Evolutionary conservation across 2,888 invertebrate genomes (phyloP).

Genomic region (Acrobasis consociella): DNA sequence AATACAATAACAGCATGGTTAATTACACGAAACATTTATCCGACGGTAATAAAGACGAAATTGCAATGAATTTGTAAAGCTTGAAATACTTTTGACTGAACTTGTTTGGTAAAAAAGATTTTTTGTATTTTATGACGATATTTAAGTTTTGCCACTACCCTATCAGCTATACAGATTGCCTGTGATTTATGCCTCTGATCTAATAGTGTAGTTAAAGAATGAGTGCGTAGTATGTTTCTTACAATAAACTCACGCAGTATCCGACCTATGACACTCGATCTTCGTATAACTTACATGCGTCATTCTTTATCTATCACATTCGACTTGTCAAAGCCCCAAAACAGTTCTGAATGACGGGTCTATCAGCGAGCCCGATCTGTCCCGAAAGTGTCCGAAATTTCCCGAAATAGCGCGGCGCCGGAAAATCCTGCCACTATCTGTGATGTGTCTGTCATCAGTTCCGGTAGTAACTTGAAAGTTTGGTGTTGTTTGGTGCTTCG

Average conservation of each 20-base stretch:
- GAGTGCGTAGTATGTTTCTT: too few relatives aligned
- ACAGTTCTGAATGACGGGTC: constrained; percentile 10
- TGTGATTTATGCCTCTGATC: too few relatives aligned
- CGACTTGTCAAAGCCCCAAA: constrained; percentile 4
- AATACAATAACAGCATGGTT: too few relatives aligned
- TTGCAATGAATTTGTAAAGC: too few relatives aligned
- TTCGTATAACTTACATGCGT: not conserved
- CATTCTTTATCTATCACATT: not conserved
- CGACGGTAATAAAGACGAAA: too few relatives aligned
- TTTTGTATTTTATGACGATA: too few relatives aligned
- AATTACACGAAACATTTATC: too few relatives aligned
- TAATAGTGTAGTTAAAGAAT: too few relatives aligned
- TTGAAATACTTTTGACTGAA: too few relatives aligned
- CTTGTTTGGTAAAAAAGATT: too few relatives aligned
- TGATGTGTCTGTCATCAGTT: constrained; percentile 9
- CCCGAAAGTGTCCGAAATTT: constrained; percentile 5
- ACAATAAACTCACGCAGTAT: not conserved
- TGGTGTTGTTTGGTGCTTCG: not conserved
- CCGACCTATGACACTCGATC: not conserved
- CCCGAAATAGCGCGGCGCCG: constrained; percentile 7
- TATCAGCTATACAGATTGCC: too few relatives aligned
- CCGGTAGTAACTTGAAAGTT: not conserved
- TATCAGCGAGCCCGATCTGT: constrained; percentile 6
- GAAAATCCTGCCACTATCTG: constrained; percentile 8
- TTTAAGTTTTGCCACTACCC: too few relatives aligned